Percentiles rank a stretch among this genome's conserved stretches.
These are phyloP conservation scores for Rallus limicola DNA, from an alignment of 2,113 vertebrate species.

Conservation along the genomic window DNA sequence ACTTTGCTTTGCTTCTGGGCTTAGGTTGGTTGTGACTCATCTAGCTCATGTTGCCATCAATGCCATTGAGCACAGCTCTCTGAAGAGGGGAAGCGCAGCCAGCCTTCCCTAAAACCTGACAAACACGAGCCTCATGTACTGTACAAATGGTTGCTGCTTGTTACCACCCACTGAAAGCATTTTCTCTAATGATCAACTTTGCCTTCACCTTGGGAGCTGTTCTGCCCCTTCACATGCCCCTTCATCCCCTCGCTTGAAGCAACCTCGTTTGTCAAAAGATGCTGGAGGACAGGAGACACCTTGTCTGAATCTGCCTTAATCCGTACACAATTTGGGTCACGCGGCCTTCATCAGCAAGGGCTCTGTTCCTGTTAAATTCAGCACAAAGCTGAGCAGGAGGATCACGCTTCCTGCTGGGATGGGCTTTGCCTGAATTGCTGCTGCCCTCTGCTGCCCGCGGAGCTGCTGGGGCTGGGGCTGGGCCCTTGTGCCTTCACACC, in stretches of 20 bases:
- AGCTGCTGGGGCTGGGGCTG: not conserved
- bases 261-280: not conserved
- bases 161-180: not conserved
- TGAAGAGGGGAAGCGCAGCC: not conserved
- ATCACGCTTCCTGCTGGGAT: not conserved
- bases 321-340: not conserved
- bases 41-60: not conserved
- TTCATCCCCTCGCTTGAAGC: not conserved
- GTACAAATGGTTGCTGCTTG: not conserved
- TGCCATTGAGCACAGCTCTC: not conserved
- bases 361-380: not conserved
- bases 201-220: not conserved
- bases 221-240: not conserved
- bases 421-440: not conserved
- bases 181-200: not conserved
- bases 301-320: not conserved
- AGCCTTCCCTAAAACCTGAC: not conserved
- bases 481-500: not conserved
- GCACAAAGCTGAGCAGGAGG: not conserved
- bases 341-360: not conserved
- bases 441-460: not conserved
- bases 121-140: not conserved
- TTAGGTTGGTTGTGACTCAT: constrained; percentile 11
- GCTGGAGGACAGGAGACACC: not conserved
- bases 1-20: not conserved